Conservation (phyloP, 2,113 vertebrate genomes). For the Ursus arctos region DNA sequence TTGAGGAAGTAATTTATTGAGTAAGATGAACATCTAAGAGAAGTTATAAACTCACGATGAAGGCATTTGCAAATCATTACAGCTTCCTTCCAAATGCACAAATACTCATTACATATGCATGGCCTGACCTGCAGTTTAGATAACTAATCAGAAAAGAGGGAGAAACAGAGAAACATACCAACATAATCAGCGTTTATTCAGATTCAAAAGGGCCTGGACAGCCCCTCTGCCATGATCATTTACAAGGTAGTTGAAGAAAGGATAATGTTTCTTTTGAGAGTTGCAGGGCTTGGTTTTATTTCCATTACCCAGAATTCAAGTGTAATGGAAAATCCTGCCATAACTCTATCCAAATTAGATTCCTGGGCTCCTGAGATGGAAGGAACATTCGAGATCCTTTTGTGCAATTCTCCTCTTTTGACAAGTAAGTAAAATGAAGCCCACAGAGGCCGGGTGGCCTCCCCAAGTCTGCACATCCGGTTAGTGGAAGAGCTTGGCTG, state of each 20-base stretch:
- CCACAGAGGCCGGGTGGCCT: neutral
- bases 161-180: neutral
- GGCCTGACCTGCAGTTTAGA: conserved; percentile 53
- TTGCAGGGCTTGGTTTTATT: conserved; percentile 50
- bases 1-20: conserved; percentile 43
- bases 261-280: neutral
- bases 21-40: neutral
- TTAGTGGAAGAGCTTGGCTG: neutral
- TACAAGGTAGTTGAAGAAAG: neutral
- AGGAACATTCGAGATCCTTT: neutral
- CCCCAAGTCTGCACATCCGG: neutral
- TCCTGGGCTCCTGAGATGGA: neutral
- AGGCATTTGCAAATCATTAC: conserved; percentile 52
- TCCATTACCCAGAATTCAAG: neutral
- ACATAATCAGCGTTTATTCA: conserved; percentile 52
- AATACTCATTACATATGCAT: conserved; percentile 58
- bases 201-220: neutral
- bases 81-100: neutral
- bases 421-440: neutral
- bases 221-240: neutral
- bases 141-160: conserved; percentile 57
- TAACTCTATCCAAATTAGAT: conserved; percentile 27
- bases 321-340: conserved; percentile 11
- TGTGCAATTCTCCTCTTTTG: neutral
- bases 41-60: conserved; percentile 31